Evolutionary conservation across 2,113 vertebrate genomes (phyloP), one percentile per base, ranked within the genome.

Genomic region (Macroglossus sobrinus): DNA sequence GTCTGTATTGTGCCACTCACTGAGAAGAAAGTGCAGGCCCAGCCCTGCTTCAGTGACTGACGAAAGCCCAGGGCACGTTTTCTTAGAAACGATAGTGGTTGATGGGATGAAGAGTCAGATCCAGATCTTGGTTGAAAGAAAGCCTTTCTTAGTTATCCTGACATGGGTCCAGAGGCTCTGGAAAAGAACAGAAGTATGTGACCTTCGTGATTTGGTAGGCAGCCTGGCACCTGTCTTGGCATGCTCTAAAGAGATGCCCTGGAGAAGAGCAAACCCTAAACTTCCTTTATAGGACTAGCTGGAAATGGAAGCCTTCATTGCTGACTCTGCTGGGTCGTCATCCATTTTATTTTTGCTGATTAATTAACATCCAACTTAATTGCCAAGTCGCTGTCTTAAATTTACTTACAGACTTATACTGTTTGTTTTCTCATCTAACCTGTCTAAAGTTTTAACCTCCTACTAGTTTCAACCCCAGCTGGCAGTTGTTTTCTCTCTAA

Each of bases 341-440:
- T 9, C 18, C 10, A 33, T 84, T 85, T 78, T 53, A 59, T 61
- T 74, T 95, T 89, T 91, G 57, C 18, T 85, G 18, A 40, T 57
- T 89, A 93, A 69, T 94, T 94, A 84, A 13, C 38, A 69, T 75
- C n/a, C 30, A 87, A 72, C 15, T 55, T 91, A 75, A 93, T 91
- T 45, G 26, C 30, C 43, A 87, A 43, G 9, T 86, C 28, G n/a
- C 61, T 30, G 14, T 74, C n/a, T 43, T 47, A 28, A 86, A 76
- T 78, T 84, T 84, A 26, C 22, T 84, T 64, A 71, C 1, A 74
- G 28, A 6, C 45, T 16, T 50, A 9, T 18, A 19, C 22, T 78
- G 3, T 80, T 75, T 84, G 33, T 76, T 84, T 85, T 88, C 21
- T 90, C 26, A 35, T 71, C 13, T n/a, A 91, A 1, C 86, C 4